Evolutionary conservation across 2,113 vertebrate species (phyloP), one percentile per base, ranked within the genome.

Genomic region (Mesocricetus auratus): DNA sequence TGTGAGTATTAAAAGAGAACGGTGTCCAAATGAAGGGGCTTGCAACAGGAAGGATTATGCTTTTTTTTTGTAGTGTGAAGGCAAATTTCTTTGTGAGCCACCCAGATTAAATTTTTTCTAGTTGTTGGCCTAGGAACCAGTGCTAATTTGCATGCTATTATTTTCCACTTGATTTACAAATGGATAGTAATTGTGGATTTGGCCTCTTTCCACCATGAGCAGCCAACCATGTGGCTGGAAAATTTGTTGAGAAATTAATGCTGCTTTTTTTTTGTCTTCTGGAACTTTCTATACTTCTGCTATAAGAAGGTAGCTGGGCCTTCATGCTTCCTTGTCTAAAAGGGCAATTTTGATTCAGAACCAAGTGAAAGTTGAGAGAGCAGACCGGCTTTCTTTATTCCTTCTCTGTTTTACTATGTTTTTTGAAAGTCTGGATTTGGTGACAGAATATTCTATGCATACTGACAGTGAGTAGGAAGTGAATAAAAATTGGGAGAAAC

Each of bases 151-250:
- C 68, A 29, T 73, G 87, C 64, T 45, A 31, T 90, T 83, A 62
- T 82, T 88, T 93, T 58, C 96, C 77, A 58, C 86, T 81, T 66
- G 95, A 89, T 81, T 90, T 95, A 71, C 69, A 81, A 68, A 86
- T 29, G 81, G 88, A 68, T 87, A 31, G 45, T 29, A 79, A 73
- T 7, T 12, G 29, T 60, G 29, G 56, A 81, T 69, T 69, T 56
- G 92, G 79, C 45, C 13, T 69, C 4, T n/a, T 89, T 95, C 86
- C 2, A 3, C 86, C 90, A 11, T 1, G n/a, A 81, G 74, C 39
- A 62, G 90, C 83, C 74, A 68, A 69, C 92, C 75, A 11, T 36
- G 74, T 17, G 39, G 79, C 7, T 47, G 68, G 92, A 29, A 74
- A 39, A n/a, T 47, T 97, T 89, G 62, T 22, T 82, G 85, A 93